Evolutionary conservation across 2,113 vertebrate genomes (phyloP).

Genomic region (Tor tambroides): DNA sequence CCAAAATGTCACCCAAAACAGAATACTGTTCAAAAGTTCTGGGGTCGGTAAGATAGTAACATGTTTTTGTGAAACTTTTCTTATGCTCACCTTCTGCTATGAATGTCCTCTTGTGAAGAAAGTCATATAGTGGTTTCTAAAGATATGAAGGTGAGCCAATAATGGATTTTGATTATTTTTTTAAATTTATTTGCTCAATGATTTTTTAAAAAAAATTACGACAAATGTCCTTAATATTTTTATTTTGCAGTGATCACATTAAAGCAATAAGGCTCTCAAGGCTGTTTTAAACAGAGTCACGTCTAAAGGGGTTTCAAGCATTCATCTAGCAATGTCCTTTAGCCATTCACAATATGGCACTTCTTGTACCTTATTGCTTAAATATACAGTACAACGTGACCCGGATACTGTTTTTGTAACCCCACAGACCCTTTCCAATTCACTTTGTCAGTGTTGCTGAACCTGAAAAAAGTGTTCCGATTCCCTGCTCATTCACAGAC

Average conservation of each 20-base stretch:
- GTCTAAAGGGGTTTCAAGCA: neutral
- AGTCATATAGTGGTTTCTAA: neutral
- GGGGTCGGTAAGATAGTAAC: no score
- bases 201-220: no score
- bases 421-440: constrained; percentile 1
- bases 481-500: constrained; percentile 15
- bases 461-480: neutral
- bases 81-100: no score
- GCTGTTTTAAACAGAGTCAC: neutral
- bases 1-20: no score
- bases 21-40: no score
- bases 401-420: neutral
- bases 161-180: neutral
- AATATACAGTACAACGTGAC: neutral
- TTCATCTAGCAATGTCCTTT: neutral
- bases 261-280: neutral
- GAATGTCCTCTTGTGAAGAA: neutral
- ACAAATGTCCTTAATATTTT: neutral
- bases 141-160: neutral
- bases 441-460: neutral
- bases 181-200: neutral
- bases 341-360: neutral
- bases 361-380: neutral
- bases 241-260: neutral
- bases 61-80: no score